A percentile compares a stretch with the other conserved stretches of the same genome.
Evolutionary conservation across 2,888 invertebrate species (phyloP).

Genomic region (Aspidapion aeneum): DNA sequence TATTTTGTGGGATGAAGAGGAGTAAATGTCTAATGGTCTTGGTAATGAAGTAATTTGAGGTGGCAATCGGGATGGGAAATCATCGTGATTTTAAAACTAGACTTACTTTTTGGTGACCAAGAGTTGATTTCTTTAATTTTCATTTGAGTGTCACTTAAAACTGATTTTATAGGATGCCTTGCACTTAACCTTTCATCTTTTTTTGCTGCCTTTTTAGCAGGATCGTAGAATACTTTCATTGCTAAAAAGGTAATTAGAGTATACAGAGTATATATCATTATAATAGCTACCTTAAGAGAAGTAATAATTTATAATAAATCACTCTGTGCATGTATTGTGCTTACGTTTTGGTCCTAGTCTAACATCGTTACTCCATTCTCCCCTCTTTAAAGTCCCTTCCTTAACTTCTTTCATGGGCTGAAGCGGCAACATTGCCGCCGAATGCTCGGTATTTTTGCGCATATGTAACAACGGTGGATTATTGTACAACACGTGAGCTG

Average conservation of each 20-base stretch:
- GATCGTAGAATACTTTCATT: conserved; percentile 25
- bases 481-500: conserved; percentile 35
- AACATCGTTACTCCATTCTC: conserved; percentile 20
- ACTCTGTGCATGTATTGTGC: too few relatives aligned
- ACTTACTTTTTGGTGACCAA: conserved; percentile 23
- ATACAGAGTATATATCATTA: not conserved
- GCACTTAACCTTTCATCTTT: conserved; percentile 9
- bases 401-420: conserved; percentile 26
- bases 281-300: not conserved
- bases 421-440: conserved; percentile 17
- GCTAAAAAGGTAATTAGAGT: conserved; percentile 23
- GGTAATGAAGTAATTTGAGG: too few relatives aligned
- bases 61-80: too few relatives aligned
- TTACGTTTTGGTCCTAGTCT: conserved; percentile 1
- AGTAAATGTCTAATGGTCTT: too few relatives aligned
- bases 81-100: not conserved
- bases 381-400: conserved; percentile 18
- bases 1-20: too few relatives aligned
- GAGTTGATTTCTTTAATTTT: conserved; percentile 10
- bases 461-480: conserved; percentile 16
- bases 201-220: conserved; percentile 18
- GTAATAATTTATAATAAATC: too few relatives aligned
- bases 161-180: not conserved
- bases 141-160: not conserved
- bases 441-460: conserved; percentile 2